Percentiles rank a stretch among this genome's conserved stretches.
These are phyloP conservation scores for Sebastes trivittatus DNA, from an alignment of 2,797 vertebrate species.

Conservation along the genomic window DNA sequence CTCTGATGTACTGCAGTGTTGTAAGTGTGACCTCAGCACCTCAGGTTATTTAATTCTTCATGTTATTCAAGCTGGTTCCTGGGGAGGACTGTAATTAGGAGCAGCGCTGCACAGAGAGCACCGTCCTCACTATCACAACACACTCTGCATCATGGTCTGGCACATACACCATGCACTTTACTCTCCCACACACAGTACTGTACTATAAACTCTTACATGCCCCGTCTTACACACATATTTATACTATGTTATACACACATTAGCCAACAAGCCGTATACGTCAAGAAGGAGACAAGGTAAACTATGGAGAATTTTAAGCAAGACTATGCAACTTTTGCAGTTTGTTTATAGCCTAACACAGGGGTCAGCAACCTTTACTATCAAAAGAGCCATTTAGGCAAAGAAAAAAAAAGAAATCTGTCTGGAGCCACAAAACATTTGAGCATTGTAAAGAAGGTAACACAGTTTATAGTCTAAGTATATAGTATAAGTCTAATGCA, in stretches of 20 bases:
- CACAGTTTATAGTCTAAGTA: too few relatives aligned
- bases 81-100: constrained; percentile 48
- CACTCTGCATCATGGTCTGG: not conserved
- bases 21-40: constrained; percentile 40
- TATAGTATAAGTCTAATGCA: too few relatives aligned
- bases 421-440: too few relatives aligned
- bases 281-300: not conserved
- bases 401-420: too few relatives aligned
- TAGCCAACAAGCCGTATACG: not conserved
- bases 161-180: not conserved
- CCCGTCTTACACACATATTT: not conserved
- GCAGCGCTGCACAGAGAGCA: not conserved
- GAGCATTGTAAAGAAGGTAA: too few relatives aligned
- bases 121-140: not conserved
- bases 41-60: constrained; percentile 12
- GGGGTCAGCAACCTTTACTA: too few relatives aligned
- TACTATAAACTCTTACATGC: not conserved
- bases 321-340: not conserved
- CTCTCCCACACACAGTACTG: not conserved
- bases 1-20: constrained; percentile 26
- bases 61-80: constrained; percentile 53
- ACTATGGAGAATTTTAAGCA: not conserved
- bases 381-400: too few relatives aligned
- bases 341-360: too few relatives aligned
- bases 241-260: not conserved